These are phyloP conservation scores for Hecatera dysodea DNA, from an alignment of 2,888 invertebrate genomes.

Conservation along the genomic window DNA sequence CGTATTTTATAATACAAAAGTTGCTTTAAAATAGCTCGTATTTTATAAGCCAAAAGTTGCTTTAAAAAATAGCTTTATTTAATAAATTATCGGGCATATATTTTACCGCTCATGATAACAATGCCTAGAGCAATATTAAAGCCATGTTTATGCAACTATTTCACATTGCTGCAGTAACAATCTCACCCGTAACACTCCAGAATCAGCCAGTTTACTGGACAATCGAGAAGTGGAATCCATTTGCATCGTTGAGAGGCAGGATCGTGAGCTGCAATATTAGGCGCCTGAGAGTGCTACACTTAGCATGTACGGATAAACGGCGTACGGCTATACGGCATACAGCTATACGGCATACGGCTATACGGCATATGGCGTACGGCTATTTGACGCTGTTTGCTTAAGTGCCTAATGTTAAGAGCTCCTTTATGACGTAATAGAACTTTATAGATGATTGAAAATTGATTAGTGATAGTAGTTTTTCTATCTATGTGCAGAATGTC, in stretches of 20 bases:
- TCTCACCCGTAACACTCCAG: conserved; percentile 29
- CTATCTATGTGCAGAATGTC: not conserved
- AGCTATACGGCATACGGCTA: not conserved
- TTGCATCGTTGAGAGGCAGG: conserved; percentile 62
- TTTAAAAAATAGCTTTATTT: too few relatives aligned
- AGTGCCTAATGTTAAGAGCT: conserved; percentile 20
- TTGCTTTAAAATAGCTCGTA: too few relatives aligned
- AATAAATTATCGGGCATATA: too few relatives aligned
- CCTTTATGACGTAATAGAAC: conserved; percentile 3
- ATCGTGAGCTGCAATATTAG: conserved; percentile 63
- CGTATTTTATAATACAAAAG: too few relatives aligned
- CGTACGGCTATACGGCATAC: not conserved
- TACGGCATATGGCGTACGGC: not conserved
- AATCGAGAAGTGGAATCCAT: conserved; percentile 72
- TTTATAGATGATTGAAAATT: not conserved
- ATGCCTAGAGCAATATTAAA: too few relatives aligned
- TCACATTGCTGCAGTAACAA: not conserved
- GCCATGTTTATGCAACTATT: too few relatives aligned
- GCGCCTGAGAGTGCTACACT: conserved; percentile 49
- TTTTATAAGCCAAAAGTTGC: too few relatives aligned
- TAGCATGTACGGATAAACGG: conserved; percentile 12
- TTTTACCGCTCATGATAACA: too few relatives aligned
- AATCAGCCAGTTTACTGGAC: conserved; percentile 65
- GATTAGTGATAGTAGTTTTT: not conserved
- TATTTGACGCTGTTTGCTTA: conserved; percentile 1